Evolutionary conservation across 2,113 vertebrate genomes (phyloP).

Genomic region (Xiphophorus maculatus): DNA sequence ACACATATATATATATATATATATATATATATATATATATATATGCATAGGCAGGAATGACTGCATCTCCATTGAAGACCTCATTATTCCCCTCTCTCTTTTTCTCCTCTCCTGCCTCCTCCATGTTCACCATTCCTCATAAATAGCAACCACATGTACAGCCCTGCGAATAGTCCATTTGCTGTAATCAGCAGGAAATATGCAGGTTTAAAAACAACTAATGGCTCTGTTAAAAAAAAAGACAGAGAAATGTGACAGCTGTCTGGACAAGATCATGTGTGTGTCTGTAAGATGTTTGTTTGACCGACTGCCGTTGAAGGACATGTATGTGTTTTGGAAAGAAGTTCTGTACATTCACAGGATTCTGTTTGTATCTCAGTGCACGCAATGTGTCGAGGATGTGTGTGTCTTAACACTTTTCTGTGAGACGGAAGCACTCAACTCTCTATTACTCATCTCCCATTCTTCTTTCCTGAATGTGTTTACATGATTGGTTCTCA

Average conservation of each 20-base stretch:
- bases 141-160: slow-evolving; percentile 98
- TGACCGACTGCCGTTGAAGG: slow-evolving; percentile 30
- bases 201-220: slow-evolving; percentile 86
- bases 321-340: slow-evolving; percentile 30
- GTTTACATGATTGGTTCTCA: slow-evolving; percentile 70
- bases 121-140: slow-evolving; percentile 83
- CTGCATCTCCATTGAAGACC: slow-evolving; percentile 87
- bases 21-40: neutral
- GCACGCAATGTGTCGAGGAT: slow-evolving; percentile 32
- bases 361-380: slow-evolving; percentile 28
- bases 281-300: slow-evolving; percentile 36
- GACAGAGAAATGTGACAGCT: slow-evolving; percentile 48
- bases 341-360: neutral
- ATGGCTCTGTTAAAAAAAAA: slow-evolving; percentile 76
- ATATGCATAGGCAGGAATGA: slow-evolving; percentile 64
- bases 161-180: slow-evolving; percentile 88
- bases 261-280: slow-evolving; percentile 49
- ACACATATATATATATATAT: no score
- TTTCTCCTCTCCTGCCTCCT: slow-evolving; percentile 82
- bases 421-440: slow-evolving; percentile 21
- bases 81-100: slow-evolving; percentile 78
- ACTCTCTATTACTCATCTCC: slow-evolving; percentile 39
- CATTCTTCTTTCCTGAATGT: slow-evolving; percentile 59
- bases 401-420: slow-evolving; percentile 28
- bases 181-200: slow-evolving; percentile 96